Evolutionary conservation across 2,888 invertebrate species (phyloP).

Genomic region (Onchidella celtica): DNA sequence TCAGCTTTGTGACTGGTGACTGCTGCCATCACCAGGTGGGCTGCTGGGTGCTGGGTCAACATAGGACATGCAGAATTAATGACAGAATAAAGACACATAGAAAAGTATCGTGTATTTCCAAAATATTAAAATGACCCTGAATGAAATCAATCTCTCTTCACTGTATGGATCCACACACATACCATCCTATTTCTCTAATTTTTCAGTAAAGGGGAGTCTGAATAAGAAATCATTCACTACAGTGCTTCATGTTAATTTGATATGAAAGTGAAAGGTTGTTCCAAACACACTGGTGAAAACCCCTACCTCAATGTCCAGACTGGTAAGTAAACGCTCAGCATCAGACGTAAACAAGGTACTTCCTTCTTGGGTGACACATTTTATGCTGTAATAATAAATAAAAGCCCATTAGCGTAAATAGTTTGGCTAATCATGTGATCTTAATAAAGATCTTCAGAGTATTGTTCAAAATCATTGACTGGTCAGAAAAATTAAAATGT

Average conservation of each 20-base stretch:
- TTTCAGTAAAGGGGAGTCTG: too few relatives aligned
- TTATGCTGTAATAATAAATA: constrained; percentile 26
- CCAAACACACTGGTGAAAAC: too few relatives aligned
- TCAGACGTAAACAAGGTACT: constrained; percentile 34
- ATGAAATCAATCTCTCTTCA: too few relatives aligned
- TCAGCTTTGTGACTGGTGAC: constrained; percentile 36
- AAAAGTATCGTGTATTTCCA: too few relatives aligned
- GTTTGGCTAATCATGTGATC: background rate
- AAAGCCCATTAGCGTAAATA: background rate
- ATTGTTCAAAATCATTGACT: too few relatives aligned
- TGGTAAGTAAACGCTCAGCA: constrained; percentile 23
- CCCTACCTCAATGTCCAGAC: constrained; percentile 48
- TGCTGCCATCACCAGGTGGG: constrained; percentile 32
- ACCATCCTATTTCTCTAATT: too few relatives aligned
- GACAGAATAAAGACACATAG: background rate
- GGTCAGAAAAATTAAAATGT: too few relatives aligned
- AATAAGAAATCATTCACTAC: too few relatives aligned
- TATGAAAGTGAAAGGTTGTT: too few relatives aligned
- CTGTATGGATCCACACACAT: too few relatives aligned
- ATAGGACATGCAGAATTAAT: background rate
- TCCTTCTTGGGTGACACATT: constrained; percentile 31
- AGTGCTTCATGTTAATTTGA: too few relatives aligned
- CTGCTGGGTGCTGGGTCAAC: constrained; percentile 43
- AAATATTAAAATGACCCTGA: too few relatives aligned
- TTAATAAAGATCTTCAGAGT: background rate